phyloP scores from a whole-genome alignment of 2,113 vertebrate genomes.

The Sceloporus tristichus region DNA sequence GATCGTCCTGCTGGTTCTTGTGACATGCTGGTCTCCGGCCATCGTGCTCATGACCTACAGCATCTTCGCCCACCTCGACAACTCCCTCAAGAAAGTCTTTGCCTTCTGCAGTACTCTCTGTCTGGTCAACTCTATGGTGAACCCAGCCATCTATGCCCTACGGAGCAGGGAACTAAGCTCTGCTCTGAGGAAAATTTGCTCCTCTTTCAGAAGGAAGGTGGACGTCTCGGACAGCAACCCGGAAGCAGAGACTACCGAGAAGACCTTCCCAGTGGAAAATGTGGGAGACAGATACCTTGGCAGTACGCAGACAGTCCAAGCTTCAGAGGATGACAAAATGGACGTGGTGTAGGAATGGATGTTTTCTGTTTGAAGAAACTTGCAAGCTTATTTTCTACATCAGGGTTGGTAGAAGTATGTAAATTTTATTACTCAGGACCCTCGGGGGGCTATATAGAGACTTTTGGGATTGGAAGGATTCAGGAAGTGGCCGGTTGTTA shows the following conservation, averaged over 20 bases:
- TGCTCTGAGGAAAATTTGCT: slow-evolving; percentile 61
- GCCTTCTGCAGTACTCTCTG: slow-evolving; percentile 93
- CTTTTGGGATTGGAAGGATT: no score
- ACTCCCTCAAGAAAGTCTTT: slow-evolving; percentile 80
- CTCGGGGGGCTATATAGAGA: no score
- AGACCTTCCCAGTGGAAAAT: slow-evolving; percentile 58
- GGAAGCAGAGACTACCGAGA: slow-evolving; percentile 67
- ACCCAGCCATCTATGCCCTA: slow-evolving; percentile 91
- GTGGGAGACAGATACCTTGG: background rate
- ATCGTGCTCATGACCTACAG: slow-evolving; percentile 88
- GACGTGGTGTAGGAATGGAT: background rate
- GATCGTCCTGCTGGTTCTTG: slow-evolving; percentile 85
- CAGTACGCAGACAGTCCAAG: rapidly evolving
- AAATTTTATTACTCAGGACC: no score
- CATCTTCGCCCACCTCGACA: slow-evolving; percentile 69
- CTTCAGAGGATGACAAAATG: rapidly evolving
- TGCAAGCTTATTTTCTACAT: background rate
- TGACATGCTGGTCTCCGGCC: slow-evolving; percentile 88
- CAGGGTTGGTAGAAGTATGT: no score
- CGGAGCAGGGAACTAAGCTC: slow-evolving; percentile 84
- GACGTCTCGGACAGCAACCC: slow-evolving; percentile 25
- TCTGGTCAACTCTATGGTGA: slow-evolving; percentile 89
- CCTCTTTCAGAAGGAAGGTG: slow-evolving; percentile 45
- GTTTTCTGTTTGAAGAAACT: background rate
- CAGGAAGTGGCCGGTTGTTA: no score